These are phyloP conservation scores for Himalopsyche kuldschensis DNA, from an alignment of 2,888 invertebrate genomes.

Conservation along the genomic window DNA sequence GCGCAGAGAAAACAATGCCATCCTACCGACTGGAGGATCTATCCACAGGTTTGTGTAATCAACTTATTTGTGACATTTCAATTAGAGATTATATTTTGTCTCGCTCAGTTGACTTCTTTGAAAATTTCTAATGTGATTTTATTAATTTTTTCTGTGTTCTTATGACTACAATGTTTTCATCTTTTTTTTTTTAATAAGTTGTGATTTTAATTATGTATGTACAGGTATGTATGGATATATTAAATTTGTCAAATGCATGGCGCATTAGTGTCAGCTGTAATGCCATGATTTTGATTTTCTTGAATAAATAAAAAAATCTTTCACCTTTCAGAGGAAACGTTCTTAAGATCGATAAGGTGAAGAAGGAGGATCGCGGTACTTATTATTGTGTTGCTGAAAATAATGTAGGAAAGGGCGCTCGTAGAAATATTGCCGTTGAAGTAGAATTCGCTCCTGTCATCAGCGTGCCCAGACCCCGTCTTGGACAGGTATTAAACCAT, in stretches of 20 bases:
- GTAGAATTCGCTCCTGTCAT: conserved; percentile 89
- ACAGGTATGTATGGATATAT: too few species aligned
- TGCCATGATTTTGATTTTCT: too few species aligned
- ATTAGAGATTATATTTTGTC: too few species aligned
- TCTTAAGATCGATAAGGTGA: conserved; percentile 74
- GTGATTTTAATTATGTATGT: too few species aligned
- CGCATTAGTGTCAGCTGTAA: too few species aligned
- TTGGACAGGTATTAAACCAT: conserved; percentile 62
- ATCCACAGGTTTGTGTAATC: conserved; percentile 62
- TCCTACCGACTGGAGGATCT: conserved; percentile 87
- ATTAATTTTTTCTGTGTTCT: too few species aligned
- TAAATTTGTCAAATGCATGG: too few species aligned
- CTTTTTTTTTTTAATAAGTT: too few species aligned
- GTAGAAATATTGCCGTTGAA: conserved; percentile 85
- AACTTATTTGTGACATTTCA: too few species aligned
- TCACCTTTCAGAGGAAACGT: conserved; percentile 70
- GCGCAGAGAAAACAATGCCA: conserved; percentile 91
- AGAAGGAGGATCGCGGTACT: conserved; percentile 88
- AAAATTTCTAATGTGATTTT: too few species aligned
- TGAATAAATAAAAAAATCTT: conserved; percentile 37
- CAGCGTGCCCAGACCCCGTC: conserved; percentile 77
- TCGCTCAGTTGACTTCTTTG: too few species aligned
- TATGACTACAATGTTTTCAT: too few species aligned
- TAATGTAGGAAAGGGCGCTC: conserved; percentile 81
- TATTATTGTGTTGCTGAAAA: conserved; percentile 94